phyloP scores from a whole-genome alignment of 2,888 invertebrate species.

The Drosophila parthenogenetica region DNA sequence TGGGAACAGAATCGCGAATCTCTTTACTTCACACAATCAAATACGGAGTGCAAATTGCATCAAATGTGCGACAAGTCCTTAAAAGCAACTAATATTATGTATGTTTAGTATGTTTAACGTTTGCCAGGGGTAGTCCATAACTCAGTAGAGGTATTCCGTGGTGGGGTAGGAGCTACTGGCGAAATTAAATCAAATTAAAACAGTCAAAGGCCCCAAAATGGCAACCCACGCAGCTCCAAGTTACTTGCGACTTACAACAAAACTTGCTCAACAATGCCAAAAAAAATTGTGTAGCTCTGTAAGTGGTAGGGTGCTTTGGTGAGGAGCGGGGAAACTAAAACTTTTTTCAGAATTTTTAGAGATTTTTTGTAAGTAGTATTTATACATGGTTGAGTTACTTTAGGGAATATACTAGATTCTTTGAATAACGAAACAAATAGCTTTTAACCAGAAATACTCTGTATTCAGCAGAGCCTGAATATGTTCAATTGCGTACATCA shows the following conservation, averaged over 20 bases:
- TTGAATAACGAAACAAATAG: no score
- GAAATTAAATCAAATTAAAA: constrained; percentile 46
- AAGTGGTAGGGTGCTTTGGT: not conserved
- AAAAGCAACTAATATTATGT: constrained; percentile 53
- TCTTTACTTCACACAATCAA: constrained; percentile 3
- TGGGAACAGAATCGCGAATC: constrained; percentile 60
- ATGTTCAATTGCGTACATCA: no score
- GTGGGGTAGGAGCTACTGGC: constrained; percentile 2
- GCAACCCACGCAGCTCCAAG: constrained; percentile 60
- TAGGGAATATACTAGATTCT: no score
- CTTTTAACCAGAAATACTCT: no score
- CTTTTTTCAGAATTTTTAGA: constrained; percentile 23
- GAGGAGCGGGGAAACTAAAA: not conserved
- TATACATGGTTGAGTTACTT: no score
- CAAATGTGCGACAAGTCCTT: constrained; percentile 70
- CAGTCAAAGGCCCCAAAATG: constrained; percentile 56
- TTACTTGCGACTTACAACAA: constrained; percentile 7
- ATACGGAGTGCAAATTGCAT: constrained; percentile 31
- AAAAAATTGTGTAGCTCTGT: constrained; percentile 28
- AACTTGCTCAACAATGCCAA: constrained; percentile 49
- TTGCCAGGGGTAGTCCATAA: not conserved
- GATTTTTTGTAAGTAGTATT: no score
- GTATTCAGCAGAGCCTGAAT: no score
- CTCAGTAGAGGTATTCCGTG: not conserved
- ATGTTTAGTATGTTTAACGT: constrained; percentile 1